These are phyloP conservation scores for Crotalus helleri DNA, from an alignment of 2,113 vertebrate species.

Conservation along the genomic window DNA sequence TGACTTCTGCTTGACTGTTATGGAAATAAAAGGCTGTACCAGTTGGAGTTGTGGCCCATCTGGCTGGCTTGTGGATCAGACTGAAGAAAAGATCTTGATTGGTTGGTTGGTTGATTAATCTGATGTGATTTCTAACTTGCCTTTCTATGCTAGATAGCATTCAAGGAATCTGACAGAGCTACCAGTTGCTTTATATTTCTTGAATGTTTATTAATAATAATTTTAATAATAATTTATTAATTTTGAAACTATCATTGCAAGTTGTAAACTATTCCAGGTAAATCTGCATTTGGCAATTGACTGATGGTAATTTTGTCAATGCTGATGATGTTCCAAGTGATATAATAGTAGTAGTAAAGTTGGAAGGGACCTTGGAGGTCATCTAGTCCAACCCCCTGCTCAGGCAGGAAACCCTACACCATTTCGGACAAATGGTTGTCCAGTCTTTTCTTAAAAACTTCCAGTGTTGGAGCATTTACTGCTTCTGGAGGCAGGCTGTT, in stretches of 20 bases:
- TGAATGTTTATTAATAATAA: neutral
- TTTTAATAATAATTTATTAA: neutral
- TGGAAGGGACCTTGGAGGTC: no score
- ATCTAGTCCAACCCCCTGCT: no score
- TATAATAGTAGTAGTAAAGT: neutral
- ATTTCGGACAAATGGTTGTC: no score
- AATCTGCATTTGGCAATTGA: neutral
- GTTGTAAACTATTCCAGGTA: neutral
- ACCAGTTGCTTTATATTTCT: neutral
- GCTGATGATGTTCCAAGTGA: neutral
- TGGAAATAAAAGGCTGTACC: neutral
- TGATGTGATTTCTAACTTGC: neutral
- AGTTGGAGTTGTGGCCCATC: neutral
- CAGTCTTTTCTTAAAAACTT: no score
- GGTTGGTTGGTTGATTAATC: neutral
- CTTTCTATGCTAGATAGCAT: neutral
- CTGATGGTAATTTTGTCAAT: neutral
- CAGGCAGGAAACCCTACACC: no score
- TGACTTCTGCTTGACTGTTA: neutral
- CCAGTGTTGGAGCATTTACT: no score
- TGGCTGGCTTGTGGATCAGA: fast-evolving
- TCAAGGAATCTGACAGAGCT: neutral
- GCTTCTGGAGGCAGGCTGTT: no score
- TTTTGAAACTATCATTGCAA: neutral
- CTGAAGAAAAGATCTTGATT: neutral